Evolutionary conservation across 2,113 vertebrate genomes (phyloP).

Genomic region (Stigmatopora argus): DNA sequence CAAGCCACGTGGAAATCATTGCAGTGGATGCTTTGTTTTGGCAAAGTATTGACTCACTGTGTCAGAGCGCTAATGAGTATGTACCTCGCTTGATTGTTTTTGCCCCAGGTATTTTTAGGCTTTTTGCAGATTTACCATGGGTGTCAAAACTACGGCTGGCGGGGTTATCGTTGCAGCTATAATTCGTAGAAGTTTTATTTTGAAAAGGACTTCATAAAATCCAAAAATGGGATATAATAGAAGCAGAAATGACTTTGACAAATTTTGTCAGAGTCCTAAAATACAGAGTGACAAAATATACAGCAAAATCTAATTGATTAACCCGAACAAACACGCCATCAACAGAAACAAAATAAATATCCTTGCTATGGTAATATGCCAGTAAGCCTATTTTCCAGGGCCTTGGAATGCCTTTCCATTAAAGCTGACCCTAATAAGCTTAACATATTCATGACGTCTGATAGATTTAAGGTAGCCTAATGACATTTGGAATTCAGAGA

Average conservation of each 20-base stretch:
- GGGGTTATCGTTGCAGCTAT: no score
- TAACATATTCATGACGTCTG: slow-evolving; percentile 51
- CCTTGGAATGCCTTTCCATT: slow-evolving; percentile 19
- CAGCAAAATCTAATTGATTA: neutral
- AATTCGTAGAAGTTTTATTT: no score
- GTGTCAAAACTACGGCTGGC: no score
- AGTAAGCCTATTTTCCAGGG: slow-evolving; percentile 14
- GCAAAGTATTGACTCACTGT: slow-evolving; percentile 31
- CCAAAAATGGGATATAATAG: no score
- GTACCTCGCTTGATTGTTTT: slow-evolving; percentile 26
- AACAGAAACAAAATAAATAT: neutral
- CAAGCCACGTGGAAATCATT: slow-evolving; percentile 22
- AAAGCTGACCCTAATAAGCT: slow-evolving; percentile 47
- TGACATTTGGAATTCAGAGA: slow-evolving; percentile 12
- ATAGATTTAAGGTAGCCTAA: slow-evolving; percentile 30
- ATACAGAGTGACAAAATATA: neutral
- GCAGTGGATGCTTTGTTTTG: slow-evolving; percentile 16
- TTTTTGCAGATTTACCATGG: neutral
- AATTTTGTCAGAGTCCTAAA: neutral
- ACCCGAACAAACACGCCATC: neutral
- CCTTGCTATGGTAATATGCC: neutral
- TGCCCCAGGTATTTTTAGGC: slow-evolving; percentile 24
- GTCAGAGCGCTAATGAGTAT: slow-evolving; percentile 19
- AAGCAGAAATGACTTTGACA: no score
- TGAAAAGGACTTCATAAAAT: neutral